Evolutionary conservation across 2,113 vertebrate genomes (phyloP).

Genomic region (Chroicocephalus ridibundus): DNA sequence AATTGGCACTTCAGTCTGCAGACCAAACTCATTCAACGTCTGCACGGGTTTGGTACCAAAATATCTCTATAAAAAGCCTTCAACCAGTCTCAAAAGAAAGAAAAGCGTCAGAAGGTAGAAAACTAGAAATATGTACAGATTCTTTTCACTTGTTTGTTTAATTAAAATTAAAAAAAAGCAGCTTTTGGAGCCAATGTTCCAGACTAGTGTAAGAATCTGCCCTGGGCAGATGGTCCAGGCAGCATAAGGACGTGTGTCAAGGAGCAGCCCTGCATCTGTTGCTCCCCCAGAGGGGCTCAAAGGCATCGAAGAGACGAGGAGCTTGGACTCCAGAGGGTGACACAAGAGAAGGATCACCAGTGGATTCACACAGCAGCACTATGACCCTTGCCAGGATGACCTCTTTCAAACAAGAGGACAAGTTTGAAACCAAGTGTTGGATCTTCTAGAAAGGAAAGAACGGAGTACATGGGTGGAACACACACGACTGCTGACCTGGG

Average conservation of each 20-base stretch:
- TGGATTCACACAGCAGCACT: not conserved
- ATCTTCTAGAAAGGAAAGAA: conserved; percentile 6
- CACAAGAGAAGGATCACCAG: not conserved
- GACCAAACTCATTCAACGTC: not conserved
- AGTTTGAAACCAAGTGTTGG: not conserved
- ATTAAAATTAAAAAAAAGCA: conserved; percentile 33
- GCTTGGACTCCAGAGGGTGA: conserved; percentile 1
- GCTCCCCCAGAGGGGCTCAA: conserved; percentile 28
- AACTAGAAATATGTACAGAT: conserved; percentile 65
- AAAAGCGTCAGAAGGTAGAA: conserved; percentile 55
- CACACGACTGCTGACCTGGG: not conserved
- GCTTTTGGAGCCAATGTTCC: conserved; percentile 47
- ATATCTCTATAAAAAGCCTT: conserved; percentile 58
- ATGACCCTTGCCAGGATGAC: not conserved
- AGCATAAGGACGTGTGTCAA: not conserved
- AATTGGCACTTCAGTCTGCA: conserved; percentile 66
- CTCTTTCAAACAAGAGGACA: not conserved
- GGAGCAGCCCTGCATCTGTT: conserved; percentile 30
- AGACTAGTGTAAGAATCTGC: conserved; percentile 40
- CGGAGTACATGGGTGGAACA: not conserved
- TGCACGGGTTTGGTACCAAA: conserved; percentile 51
- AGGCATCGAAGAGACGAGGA: conserved; percentile 9
- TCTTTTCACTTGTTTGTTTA: conserved; percentile 37
- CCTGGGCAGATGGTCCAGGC: not conserved
- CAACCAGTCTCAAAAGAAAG: conserved; percentile 36